phyloP scores from a whole-genome alignment of 1,140 invertebrate species.

The Drosophila varians region DNA sequence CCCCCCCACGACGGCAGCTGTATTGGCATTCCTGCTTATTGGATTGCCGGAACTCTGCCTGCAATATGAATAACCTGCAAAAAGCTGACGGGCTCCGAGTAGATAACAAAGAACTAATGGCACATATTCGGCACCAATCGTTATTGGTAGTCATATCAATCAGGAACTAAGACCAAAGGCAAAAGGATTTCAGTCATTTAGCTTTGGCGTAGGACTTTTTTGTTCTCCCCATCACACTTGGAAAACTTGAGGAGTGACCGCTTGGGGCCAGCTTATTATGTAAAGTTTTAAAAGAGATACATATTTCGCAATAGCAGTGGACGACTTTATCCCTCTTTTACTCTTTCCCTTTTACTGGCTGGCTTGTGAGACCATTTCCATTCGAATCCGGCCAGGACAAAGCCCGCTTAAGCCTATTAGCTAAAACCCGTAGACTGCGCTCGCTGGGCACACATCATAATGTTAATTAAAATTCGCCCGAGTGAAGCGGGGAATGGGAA shows the following conservation, averaged over 20 bases:
- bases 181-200: neutral
- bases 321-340: conserved; percentile 13
- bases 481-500: conserved; percentile 3
- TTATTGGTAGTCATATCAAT: conserved; percentile 20
- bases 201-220: neutral
- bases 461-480: conserved; percentile 51
- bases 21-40: conserved; percentile 51
- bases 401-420: conserved; percentile 53
- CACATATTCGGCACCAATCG: conserved; percentile 15
- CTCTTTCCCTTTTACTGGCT: conserved; percentile 6
- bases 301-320: neutral
- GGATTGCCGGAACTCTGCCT: conserved; percentile 16
- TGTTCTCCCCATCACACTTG: too few species aligned
- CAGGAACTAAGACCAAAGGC: conserved; percentile 3
- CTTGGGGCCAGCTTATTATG: neutral
- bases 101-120: conserved; percentile 29
- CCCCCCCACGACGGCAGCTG: conserved; percentile 17
- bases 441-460: conserved; percentile 46
- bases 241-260: too few species aligned
- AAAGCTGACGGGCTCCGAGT: conserved; percentile 5
- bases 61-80: conserved; percentile 15
- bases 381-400: conserved; percentile 29
- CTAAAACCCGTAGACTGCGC: conserved; percentile 36
- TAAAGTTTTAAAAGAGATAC: neutral
- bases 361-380: conserved; percentile 24